Conservation (phyloP, 2,113 vertebrate species). For the Probosciger aterrimus region DNA sequence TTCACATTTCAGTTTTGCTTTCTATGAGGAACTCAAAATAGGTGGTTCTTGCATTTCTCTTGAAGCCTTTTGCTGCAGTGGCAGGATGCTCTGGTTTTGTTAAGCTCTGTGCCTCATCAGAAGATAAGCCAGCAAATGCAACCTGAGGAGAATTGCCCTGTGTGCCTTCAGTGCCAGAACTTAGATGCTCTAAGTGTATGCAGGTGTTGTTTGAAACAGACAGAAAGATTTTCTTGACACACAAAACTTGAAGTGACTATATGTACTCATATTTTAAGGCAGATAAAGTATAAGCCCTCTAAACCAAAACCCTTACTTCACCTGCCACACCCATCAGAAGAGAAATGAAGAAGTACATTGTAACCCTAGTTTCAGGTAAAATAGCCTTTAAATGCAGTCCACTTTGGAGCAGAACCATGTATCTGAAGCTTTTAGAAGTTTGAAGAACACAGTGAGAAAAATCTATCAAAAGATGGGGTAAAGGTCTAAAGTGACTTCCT, state of each 20-base stretch:
- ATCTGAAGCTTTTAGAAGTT: not conserved
- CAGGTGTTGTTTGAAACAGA: not conserved
- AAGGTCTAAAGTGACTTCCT: not conserved
- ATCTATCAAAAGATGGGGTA: not conserved
- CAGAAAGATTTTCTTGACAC: not conserved
- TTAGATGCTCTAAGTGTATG: not conserved
- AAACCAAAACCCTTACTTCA: not conserved
- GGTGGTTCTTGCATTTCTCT: not conserved
- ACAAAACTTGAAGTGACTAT: not conserved
- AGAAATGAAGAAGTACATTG: not conserved
- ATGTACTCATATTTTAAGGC: not conserved
- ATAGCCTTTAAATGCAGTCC: not conserved
- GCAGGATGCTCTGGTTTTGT: not conserved
- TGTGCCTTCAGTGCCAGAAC: not conserved
- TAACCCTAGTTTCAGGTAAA: not conserved
- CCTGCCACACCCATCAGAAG: not conserved
- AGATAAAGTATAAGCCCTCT: not conserved
- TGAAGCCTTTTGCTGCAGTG: not conserved
- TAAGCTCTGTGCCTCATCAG: not conserved
- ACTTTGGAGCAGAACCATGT: not conserved
- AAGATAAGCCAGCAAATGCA: not conserved
- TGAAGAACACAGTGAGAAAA: not conserved
- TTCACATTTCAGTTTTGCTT: not conserved
- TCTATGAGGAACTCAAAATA: not conserved
- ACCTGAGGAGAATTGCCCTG: not conserved